Base-by-base conservation (phyloP, 1,140 invertebrate species). In the Cecropterus lyciades region DNA sequence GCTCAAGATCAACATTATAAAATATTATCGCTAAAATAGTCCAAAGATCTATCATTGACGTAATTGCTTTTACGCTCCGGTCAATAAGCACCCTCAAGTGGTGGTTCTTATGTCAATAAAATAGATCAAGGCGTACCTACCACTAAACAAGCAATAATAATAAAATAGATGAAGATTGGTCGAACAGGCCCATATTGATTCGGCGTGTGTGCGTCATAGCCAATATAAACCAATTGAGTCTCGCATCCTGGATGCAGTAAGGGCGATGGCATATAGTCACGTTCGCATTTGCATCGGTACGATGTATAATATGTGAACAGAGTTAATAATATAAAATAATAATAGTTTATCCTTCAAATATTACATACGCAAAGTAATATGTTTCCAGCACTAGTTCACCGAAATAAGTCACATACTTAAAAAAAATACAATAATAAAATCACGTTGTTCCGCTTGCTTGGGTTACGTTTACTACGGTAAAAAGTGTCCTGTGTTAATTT, bases 141-240 rank as follows among this genome's bases (percentile, higher is more conserved):
- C 11, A 17, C 40, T 7, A 42, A 46, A 65, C 37, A 52, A 24
- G 46, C 53, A 56, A 68, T 59, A 51, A 70, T 70, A 72, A 74
- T 74, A 74, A 76, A 79, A 79, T 70, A 79, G 69, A 79, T 73
- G 76, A 74, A 72, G 66, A 77, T 72, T 60, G 59, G 64, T 65
- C 67, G 68, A 73, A 75, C 73, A 69, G 70, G 65, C 62, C 51
- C 49, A 70, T 79, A 76, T 79, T 73, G 62, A 69, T 77, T 72
- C 70, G 67, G 68, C 65, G 73, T 72, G 73, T 72, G 73, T 77
- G 69, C 72, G 72, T 80, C 75, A 80, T 72, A 79, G 70, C 73
- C 77, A 80, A 84, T 87, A 83, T 84, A 84, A 82, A 77, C 77
- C 82, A 85, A 87, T 87, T 87, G 74, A 75, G 70, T 62, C 56